Base-by-base conservation (phyloP, 2,888 invertebrate species). In the Lordiphosa andalusiaca region DNA sequence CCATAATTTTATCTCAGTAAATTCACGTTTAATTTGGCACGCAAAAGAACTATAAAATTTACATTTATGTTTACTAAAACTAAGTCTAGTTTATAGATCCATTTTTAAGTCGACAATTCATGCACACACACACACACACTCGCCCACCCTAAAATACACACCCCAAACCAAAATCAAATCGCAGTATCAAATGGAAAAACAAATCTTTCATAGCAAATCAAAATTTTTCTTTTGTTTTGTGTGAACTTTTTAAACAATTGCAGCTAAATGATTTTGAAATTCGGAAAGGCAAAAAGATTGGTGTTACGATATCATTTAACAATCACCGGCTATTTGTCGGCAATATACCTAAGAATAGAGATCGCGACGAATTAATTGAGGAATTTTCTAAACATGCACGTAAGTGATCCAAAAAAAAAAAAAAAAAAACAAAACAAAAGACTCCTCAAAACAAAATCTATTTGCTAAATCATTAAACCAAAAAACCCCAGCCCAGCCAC, bases 201-300 rank as follows among this genome's bases (percentile, higher is more conserved):
- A 73, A 80, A 84, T 88, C 85, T 83, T 84, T 84, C 76, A 77
- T 77, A 84, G 78, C 82, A 77, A 81, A 84, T 73, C 77, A 65
- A 77, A 77, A 77, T 77, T 77, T 44, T 77, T 84, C 84, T 76
- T 77, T 77, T 77, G 77, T 77, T 77, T 86, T 89, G 86, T 88
- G 88, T 89, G 88, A 88, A 88, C 87, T 89, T 88, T 88, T 87
- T 94, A 95, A 94, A 80, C 95, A 95, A 94, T 96, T 96, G 93
- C 96, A 97, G 98, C 95, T 98, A 94, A 97, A 98, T 95, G 97
- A 97, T 95, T 96, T 95, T 95, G 98, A 98, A 95, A 97, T 98
- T 94, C 95, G 96, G 94, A 96, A 97, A 93, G 97, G 97, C 93
- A 98, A 98, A 95, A 96, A 96, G 94, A 96, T 98, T 94, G 98